Conservation (phyloP, 2,888 invertebrate genomes). For the Acrobasis consociella region DNA sequence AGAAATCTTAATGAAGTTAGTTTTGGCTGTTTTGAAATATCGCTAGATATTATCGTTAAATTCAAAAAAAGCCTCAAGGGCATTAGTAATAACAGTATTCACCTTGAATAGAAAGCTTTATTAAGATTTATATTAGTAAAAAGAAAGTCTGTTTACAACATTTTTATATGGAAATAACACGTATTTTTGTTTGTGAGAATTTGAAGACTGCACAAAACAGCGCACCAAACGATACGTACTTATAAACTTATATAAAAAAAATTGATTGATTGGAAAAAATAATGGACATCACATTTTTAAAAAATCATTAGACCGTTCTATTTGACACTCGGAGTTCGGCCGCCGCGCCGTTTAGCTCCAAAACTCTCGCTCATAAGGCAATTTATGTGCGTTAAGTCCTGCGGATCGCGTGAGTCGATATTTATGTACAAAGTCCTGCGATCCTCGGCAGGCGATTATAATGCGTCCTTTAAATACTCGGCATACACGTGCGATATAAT, state of each 20-base stretch:
- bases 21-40: too few species aligned
- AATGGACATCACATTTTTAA: constrained; percentile 18
- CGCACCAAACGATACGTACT: constrained; percentile 10
- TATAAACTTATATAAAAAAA: constrained; percentile 24
- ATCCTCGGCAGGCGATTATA: neutral
- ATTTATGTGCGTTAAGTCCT: constrained; percentile 43
- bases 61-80: too few species aligned
- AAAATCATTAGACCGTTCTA: constrained; percentile 23
- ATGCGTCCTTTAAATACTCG: constrained; percentile 15
- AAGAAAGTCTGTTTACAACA: too few species aligned
- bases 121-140: too few species aligned
- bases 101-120: too few species aligned
- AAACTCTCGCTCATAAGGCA: constrained; percentile 37
- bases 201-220: neutral
- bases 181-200: neutral
- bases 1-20: too few species aligned
- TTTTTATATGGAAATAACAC: too few species aligned
- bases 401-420: neutral
- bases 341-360: constrained; percentile 1
- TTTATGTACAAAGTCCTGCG: constrained; percentile 14
- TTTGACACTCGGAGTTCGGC: constrained; percentile 15
- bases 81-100: too few species aligned
- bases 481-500: constrained; percentile 15
- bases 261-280: constrained; percentile 19
- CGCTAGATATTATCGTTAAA: too few species aligned